Evolutionary conservation across 2,797 vertebrate genomes (phyloP), one percentile per base, ranked within the genome.

Genomic region (Halcyon chelicuti): DNA sequence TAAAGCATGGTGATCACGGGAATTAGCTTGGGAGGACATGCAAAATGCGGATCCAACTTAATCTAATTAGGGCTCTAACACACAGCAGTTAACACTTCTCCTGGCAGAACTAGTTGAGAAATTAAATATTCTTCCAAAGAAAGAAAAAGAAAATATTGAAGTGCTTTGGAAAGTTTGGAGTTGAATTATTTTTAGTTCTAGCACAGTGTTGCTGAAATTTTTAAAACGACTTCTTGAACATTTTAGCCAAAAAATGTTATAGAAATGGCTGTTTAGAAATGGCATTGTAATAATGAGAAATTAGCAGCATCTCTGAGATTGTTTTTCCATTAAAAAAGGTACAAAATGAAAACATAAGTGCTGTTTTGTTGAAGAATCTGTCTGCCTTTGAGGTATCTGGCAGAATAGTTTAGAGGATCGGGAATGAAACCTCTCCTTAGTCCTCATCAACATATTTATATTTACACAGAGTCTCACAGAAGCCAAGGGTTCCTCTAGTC

Each of bases 51-150:
- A 72, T 67, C 70, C 55, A 95, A 73, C 76, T 83, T 94, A 93
- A 97, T 86, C 68, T 96, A 95, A 95, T 95, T 90, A 95, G 51
- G 29, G 28, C 40, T 95, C 61, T 71, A 93, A 39, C 25, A 75
- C 5, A 49, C 20, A 65, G 20, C 91, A 92, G 26, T 83, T 89
- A 91, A 90, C 46, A 55, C 49, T 40, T 52, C 44, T 90, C 37
- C 52, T 82, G 66, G n/a, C n/a, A 77, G 40, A 88, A 61, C 12
- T 5, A 29, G 7, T 23, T 81, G 66, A 78, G 37, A 94, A 88
- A 94, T 40, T 40, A 84, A 93, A 77, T 57, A 33, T 44, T 72
- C n/a, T 55, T 83, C 33, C 12, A 65, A 71, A 72, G 44, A 65
- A 79, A 85, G 31, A 33, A 85, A 61, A 79, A 85, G 25, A 35